phyloP scores from a whole-genome alignment of 2,113 vertebrate genomes.

The Oryzias curvinotus region DNA sequence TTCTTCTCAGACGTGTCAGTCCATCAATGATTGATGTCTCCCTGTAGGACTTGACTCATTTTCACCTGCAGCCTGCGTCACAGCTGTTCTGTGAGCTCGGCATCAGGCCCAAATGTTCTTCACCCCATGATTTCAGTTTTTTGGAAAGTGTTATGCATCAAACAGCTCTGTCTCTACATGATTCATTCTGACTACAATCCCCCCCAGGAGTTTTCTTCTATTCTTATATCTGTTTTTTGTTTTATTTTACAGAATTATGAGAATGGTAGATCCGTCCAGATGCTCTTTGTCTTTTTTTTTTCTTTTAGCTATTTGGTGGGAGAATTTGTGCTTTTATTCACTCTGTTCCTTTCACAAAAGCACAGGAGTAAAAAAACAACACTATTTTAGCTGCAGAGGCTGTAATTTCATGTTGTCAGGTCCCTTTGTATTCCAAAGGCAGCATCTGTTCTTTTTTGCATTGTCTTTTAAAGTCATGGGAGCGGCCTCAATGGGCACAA shows the following conservation, averaged over 20 bases:
- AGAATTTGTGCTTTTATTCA: conserved; percentile 53
- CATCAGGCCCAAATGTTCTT: conserved; percentile 22
- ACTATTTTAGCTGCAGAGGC: conserved; percentile 59
- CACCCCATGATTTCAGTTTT: conserved; percentile 25
- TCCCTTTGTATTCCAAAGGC: conserved; percentile 60
- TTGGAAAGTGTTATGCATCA: conserved; percentile 34
- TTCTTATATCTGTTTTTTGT: conserved; percentile 18
- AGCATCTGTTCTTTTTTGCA: conserved; percentile 57
- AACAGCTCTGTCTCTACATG: conserved; percentile 16
- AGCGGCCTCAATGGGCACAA: conserved; percentile 51
- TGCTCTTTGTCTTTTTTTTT: conserved; percentile 29
- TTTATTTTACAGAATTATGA: conserved; percentile 15
- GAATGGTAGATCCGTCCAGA: conserved; percentile 32
- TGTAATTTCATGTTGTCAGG: conserved; percentile 70
- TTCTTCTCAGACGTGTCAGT: conserved; percentile 59
- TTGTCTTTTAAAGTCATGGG: conserved; percentile 58
- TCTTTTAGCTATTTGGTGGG: conserved; percentile 26
- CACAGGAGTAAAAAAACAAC: conserved; percentile 49
- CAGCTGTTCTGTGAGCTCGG: conserved; percentile 61
- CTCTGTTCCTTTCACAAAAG: conserved; percentile 39
- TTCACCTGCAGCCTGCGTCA: conserved; percentile 69
- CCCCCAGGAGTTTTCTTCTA: conserved; percentile 19
- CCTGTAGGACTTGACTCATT: conserved; percentile 60
- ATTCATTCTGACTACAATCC: conserved; percentile 27
- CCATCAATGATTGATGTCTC: conserved; percentile 64